These are phyloP conservation scores for Ennomos erosarius DNA, from an alignment of 2,888 invertebrate genomes.

Conservation along the genomic window DNA sequence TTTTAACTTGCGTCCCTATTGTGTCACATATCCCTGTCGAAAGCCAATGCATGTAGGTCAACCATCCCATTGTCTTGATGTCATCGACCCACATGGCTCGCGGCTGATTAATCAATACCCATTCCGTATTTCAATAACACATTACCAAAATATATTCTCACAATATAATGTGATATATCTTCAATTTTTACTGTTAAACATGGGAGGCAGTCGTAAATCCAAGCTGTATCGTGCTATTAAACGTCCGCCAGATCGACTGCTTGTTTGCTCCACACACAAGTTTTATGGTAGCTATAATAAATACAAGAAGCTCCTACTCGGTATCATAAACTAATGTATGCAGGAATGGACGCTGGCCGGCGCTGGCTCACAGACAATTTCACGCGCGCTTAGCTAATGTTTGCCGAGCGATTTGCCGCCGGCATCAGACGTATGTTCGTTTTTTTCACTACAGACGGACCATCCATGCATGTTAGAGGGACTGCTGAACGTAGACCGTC, in stretches of 20 bases:
- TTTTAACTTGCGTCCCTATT: conserved; percentile 13
- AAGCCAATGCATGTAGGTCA: conserved; percentile 28
- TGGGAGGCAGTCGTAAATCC: conserved; percentile 41
- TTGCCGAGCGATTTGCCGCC: conserved; percentile 75
- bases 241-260: conserved; percentile 42
- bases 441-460: conserved; percentile 51
- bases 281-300: conserved; percentile 49
- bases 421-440: conserved; percentile 57
- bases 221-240: conserved; percentile 37
- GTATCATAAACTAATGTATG: conserved; percentile 61
- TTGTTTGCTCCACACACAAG: conserved; percentile 43
- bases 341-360: conserved; percentile 57
- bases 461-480: conserved; percentile 37
- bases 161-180: conserved; percentile 25
- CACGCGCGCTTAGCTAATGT: conserved; percentile 78
- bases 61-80: conserved; percentile 27
- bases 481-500: conserved; percentile 21
- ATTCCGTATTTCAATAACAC: conserved; percentile 18
- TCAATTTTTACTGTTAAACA: conserved; percentile 35
- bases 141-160: conserved; percentile 21
- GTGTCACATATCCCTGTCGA: conserved; percentile 24
- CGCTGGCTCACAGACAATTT: conserved; percentile 69
- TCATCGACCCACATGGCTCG: conserved; percentile 22
- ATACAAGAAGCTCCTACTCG: conserved; percentile 51
- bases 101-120: conserved; percentile 26